Conservation (phyloP, 1,140 invertebrate genomes). For the Tribolium castaneum region DNA sequence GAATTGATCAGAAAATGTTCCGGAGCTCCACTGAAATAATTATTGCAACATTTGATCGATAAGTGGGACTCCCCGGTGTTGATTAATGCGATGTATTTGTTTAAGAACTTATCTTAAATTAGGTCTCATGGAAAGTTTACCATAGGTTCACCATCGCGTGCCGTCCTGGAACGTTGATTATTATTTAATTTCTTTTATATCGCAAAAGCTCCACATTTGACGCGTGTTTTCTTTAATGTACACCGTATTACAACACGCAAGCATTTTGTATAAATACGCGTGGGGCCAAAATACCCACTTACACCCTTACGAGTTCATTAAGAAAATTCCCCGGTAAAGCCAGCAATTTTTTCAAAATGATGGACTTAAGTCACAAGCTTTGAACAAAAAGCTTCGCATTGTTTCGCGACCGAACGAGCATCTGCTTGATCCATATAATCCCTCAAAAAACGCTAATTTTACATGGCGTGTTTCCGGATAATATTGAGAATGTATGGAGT, state of each 20-base stretch:
- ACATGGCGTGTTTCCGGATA: slow-evolving; percentile 25
- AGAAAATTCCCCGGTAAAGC: not conserved
- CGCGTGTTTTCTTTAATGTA: slow-evolving; percentile 46
- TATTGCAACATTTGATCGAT: not conserved
- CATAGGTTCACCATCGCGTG: slow-evolving; percentile 32
- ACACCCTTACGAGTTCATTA: not conserved
- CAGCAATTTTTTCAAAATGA: not conserved
- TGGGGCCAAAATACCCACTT: slow-evolving; percentile 11
- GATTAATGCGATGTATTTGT: not conserved
- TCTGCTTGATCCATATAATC: slow-evolving; percentile 16
- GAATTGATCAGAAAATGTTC: too few species aligned
- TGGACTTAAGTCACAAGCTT: not conserved
- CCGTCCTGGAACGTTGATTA: slow-evolving; percentile 36
- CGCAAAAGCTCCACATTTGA: slow-evolving; percentile 37
- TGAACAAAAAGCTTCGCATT: not conserved
- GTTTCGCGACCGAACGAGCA: slow-evolving; percentile 11
- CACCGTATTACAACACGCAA: slow-evolving; percentile 41
- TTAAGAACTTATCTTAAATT: slow-evolving; percentile 5
- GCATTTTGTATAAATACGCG: slow-evolving; percentile 20
- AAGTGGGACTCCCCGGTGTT: not conserved
- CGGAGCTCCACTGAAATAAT: too few species aligned
- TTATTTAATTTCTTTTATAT: slow-evolving; percentile 49
- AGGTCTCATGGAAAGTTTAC: slow-evolving; percentile 13
- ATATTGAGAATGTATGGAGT: slow-evolving; percentile 21
- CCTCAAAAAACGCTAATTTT: slow-evolving; percentile 16